Evolutionary conservation across 2,888 invertebrate genomes (phyloP).

Genomic region (Drosophila longiperda): DNA sequence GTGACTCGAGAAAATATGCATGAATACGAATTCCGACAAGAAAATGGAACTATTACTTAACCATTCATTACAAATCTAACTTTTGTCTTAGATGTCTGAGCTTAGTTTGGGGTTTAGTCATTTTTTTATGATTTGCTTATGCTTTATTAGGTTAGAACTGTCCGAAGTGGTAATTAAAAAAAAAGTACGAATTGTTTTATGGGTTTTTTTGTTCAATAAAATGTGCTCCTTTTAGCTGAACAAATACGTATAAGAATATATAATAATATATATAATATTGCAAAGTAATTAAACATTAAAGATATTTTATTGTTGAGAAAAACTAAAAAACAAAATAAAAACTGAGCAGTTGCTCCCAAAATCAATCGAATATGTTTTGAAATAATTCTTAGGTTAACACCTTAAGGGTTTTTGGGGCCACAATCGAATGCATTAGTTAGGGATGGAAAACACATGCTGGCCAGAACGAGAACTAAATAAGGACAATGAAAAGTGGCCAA

Average conservation of each 20-base stretch:
- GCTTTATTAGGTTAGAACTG: background rate
- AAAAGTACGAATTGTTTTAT: background rate
- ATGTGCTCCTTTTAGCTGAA: background rate
- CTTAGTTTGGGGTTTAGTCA: background rate
- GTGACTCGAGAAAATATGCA: background rate
- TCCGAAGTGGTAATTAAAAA: background rate
- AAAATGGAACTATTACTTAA: background rate
- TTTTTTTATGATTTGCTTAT: background rate
- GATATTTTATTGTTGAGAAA: background rate
- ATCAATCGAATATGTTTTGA: slow-evolving; percentile 15
- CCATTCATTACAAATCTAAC: background rate
- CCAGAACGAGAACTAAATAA: background rate
- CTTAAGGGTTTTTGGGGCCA: background rate
- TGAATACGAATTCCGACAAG: background rate
- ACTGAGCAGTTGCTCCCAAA: background rate
- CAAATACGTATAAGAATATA: too few species aligned
- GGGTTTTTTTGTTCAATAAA: background rate
- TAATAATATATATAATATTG: background rate
- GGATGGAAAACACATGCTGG: background rate
- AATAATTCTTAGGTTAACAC: background rate
- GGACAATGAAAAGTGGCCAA: background rate
- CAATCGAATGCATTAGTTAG: background rate
- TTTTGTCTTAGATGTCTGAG: background rate
- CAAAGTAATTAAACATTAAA: background rate
- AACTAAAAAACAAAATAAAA: background rate